Conservation (phyloP, 2,888 invertebrate genomes). For the Tachystola acroxantha region DNA sequence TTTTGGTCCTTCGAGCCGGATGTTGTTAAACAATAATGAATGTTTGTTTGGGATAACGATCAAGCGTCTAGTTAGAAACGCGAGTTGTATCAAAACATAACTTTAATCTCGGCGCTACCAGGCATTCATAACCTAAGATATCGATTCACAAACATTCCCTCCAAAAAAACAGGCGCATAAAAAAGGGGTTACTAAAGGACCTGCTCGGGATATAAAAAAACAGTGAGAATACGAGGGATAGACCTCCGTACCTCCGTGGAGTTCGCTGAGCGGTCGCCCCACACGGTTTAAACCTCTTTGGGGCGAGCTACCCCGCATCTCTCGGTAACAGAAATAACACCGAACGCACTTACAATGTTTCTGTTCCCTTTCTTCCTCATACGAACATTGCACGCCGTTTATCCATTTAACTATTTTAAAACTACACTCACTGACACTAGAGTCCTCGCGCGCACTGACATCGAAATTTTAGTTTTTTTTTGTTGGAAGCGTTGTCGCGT, state of each 20-base stretch:
- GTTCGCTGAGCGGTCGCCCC: conserved; percentile 64
- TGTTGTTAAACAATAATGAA: neutral
- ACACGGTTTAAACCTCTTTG: conserved; percentile 54
- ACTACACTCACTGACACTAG: conserved; percentile 71
- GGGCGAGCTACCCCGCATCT: conserved; percentile 57
- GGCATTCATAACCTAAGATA: conserved; percentile 59
- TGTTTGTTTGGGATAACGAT: neutral
- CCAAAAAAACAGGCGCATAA: conserved; percentile 60
- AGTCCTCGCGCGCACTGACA: conserved; percentile 67
- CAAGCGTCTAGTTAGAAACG: neutral
- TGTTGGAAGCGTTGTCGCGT: conserved; percentile 74
- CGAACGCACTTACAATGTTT: conserved; percentile 68
- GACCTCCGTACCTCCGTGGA: conserved; percentile 73
- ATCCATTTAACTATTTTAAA: conserved; percentile 75
- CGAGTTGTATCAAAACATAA: neutral
- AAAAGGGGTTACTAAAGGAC: conserved; percentile 66
- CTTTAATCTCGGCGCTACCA: conserved; percentile 23
- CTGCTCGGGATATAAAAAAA: conserved; percentile 58
- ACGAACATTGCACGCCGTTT: conserved; percentile 76
- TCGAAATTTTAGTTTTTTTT: conserved; percentile 60
- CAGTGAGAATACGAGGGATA: conserved; percentile 67
- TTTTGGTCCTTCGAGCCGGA: conserved; percentile 2
- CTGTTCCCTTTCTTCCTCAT: conserved; percentile 77
- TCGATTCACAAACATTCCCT: conserved; percentile 66
- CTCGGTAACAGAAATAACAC: conserved; percentile 58